Evolutionary conservation across 2,113 vertebrate species (phyloP), one percentile per base, ranked within the genome.

Genomic region (Actinemys pallida): DNA sequence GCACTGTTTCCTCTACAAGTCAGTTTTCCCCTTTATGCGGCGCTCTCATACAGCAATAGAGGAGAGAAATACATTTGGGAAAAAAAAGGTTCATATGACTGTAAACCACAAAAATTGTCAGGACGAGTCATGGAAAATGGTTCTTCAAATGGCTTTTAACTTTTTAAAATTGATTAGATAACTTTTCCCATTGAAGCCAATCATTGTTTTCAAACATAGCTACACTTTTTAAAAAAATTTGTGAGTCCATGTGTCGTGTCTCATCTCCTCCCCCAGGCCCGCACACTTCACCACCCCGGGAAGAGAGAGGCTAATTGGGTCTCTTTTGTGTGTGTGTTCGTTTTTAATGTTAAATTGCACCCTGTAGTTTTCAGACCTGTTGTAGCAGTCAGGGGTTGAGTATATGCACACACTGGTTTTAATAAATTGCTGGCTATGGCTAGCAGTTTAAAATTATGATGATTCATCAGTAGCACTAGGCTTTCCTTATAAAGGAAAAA

Each of bases 381-480:
- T 92, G 24, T 88, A 83, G 90, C 62, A 83, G 35, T 69, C 65
- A 10, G 53, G 84, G 72, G 35, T 47, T 83, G 53, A 29, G 29
- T 42, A 75, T 87, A 12, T 90, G 81, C 82, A 42, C 82, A 35
- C 27, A 4, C 93, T 12, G n/a, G 53, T 27, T 54, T 94, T 72
- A 88, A 91, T 88, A 45, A 57, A 81, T 86, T 85, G 47, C 31
- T 93, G 90, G 85, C 93, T 86, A 72, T 86, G 86, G 56, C 10
- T 84, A 11, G 85, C 80, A 19, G 87, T 88, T 96, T 65, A 81
- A 59, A 45, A 45, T 42, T 25, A 0, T 62, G 84, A 72, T 96
- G 90, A 94, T 75, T 96, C 92, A 95, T 92, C 92, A 79, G 80
- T 90, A 75, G 53, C 86, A 81, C 93, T 95, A 93, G 75, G 72